Evolutionary conservation across 1,140 invertebrate species (phyloP).

Genomic region (Babylonia areolata): DNA sequence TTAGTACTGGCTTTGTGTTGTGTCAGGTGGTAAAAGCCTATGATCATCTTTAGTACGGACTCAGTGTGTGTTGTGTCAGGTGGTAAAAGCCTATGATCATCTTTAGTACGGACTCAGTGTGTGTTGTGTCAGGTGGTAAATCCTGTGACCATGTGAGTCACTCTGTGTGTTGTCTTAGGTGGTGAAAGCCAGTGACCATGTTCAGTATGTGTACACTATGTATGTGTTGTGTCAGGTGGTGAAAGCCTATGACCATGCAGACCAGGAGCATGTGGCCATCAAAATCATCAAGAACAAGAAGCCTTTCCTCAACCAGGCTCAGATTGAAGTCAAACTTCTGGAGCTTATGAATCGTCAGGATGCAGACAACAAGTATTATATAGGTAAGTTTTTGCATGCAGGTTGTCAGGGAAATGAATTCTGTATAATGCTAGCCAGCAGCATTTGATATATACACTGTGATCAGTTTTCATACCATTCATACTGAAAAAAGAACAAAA

Average conservation of each 20-base stretch:
- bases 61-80: constrained; percentile 77
- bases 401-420: too few relatives aligned
- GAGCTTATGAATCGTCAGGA: constrained; percentile 99
- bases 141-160: constrained; percentile 98
- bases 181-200: too few relatives aligned
- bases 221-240: constrained; percentile 83
- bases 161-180: too few relatives aligned
- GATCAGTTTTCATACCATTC: too few relatives aligned
- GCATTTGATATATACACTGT: too few relatives aligned
- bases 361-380: constrained; percentile 99
- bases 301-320: constrained; percentile 99
- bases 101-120: too few relatives aligned
- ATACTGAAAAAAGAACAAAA: too few relatives aligned
- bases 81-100: constrained; percentile 99
- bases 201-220: too few relatives aligned
- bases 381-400: constrained; percentile 82
- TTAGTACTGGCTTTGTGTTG: too few relatives aligned
- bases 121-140: constrained; percentile 91
- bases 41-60: too few relatives aligned
- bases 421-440: too few relatives aligned
- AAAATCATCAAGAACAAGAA: constrained; percentile 99
- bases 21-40: too few relatives aligned
- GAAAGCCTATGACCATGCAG: constrained; percentile 98
- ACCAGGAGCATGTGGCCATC: constrained; percentile 98
- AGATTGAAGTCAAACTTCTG: constrained; percentile 99